phyloP scores from a whole-genome alignment of 53 echinoderm and acorn worm genomes.

The Luidia sarsii region DNA sequence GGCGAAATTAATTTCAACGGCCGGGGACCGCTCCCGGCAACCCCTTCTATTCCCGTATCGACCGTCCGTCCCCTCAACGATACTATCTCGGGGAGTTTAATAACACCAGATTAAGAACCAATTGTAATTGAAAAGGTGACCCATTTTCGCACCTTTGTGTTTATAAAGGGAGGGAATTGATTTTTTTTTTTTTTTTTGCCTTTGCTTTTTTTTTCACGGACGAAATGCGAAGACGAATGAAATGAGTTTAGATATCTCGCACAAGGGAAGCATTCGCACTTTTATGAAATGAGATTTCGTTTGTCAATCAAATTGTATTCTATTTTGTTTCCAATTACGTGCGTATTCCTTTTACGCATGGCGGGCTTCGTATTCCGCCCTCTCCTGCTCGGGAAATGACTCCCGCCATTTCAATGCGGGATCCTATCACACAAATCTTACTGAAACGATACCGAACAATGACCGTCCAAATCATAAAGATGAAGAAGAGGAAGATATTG shows the following conservation, averaged over 20 bases:
- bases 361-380: slow-evolving; percentile 2
- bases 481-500: no score
- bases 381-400: no score
- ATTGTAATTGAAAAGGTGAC: slow-evolving; percentile 59
- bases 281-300: slow-evolving; percentile 42
- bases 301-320: slow-evolving; percentile 55
- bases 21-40: slow-evolving; percentile 44
- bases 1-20: slow-evolving; percentile 53
- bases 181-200: neutral
- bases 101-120: slow-evolving; percentile 59
- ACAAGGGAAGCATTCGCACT: slow-evolving; percentile 6
- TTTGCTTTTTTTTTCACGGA: neutral
- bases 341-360: slow-evolving; percentile 18
- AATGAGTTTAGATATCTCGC: slow-evolving; percentile 23
- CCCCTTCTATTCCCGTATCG: slow-evolving; percentile 44
- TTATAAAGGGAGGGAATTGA: neutral
- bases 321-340: slow-evolving; percentile 55
- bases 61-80: no score
- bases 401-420: no score
- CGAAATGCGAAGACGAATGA: neutral
- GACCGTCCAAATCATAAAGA: no score
- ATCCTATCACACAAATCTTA: no score
- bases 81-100: slow-evolving; percentile 53
- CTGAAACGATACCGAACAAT: no score
- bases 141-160: slow-evolving; percentile 52